Percentiles rank a stretch among this genome's conserved stretches.
Evolutionary conservation across 2,113 vertebrate genomes (phyloP).

Genomic region (Grammatotria lemairii): DNA sequence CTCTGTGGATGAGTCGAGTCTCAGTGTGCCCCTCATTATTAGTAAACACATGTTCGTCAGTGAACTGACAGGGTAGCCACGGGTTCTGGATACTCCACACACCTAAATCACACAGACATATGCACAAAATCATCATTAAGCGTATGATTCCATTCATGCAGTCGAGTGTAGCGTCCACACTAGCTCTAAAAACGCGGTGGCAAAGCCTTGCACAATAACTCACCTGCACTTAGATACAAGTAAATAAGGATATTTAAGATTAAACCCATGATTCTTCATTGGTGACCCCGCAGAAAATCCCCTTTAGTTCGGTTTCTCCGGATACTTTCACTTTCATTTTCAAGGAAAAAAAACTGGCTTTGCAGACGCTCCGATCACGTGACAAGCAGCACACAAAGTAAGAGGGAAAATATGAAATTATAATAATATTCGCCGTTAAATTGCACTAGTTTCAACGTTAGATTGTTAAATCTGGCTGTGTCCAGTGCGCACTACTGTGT

Average conservation of each 20-base stretch:
- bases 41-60: slow-evolving; percentile 35
- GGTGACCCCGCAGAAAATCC: not conserved
- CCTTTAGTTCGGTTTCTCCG: not conserved
- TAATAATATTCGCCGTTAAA: not conserved
- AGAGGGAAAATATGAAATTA: not conserved
- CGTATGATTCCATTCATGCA: not conserved
- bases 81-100: slow-evolving; percentile 15
- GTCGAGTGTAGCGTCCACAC: not conserved
- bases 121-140: not conserved
- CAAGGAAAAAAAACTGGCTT: not conserved
- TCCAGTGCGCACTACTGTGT: not conserved
- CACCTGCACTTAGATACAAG: slow-evolving; percentile 27
- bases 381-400: not conserved
- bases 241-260: not conserved
- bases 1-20: slow-evolving; percentile 19
- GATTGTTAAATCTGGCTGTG: not conserved
- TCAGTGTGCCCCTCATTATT: slow-evolving; percentile 15
- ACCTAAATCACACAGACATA: not conserved
- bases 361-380: not conserved
- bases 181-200: not conserved
- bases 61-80: slow-evolving; percentile 68
- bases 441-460: not conserved
- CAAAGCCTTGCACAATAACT: not conserved
- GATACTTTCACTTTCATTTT: slow-evolving; percentile 70
- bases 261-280: not conserved